Evolutionary conservation across 2,888 invertebrate species (phyloP).

Genomic region (Oeneis ivallda): DNA sequence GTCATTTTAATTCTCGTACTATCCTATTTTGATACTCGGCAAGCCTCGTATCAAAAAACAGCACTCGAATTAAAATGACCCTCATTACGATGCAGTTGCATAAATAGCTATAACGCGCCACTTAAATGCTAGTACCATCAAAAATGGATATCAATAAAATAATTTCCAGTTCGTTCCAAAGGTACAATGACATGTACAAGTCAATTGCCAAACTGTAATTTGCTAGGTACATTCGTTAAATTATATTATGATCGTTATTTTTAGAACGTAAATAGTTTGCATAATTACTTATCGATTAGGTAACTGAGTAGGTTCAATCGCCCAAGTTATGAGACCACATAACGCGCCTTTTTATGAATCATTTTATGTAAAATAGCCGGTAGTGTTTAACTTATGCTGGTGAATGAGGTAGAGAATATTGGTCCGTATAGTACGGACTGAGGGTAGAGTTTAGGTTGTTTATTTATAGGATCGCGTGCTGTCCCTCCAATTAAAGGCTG

Average conservation of each 20-base stretch:
- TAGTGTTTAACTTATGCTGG: constrained; percentile 57
- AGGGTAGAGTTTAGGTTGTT: constrained; percentile 64
- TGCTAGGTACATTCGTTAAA: not conserved
- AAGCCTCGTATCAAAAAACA: too few relatives aligned
- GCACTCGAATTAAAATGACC: too few relatives aligned
- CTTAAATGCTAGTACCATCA: too few relatives aligned
- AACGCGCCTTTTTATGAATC: constrained; percentile 64
- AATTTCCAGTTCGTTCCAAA: too few relatives aligned
- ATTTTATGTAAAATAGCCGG: constrained; percentile 64
- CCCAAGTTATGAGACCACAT: constrained; percentile 43
- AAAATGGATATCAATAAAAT: too few relatives aligned
- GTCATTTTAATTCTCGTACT: too few relatives aligned
- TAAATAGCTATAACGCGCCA: too few relatives aligned
- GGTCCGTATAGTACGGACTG: constrained; percentile 47
- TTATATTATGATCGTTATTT: not conserved
- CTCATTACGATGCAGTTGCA: too few relatives aligned
- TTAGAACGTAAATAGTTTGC: not conserved
- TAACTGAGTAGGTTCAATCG: constrained; percentile 17
- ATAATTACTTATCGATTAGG: constrained; percentile 12
- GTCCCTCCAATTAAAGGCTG: constrained; percentile 75
- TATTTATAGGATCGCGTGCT: constrained; percentile 62
- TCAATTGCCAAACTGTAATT: not conserved
- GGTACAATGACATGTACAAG: too few relatives aligned
- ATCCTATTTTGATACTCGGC: too few relatives aligned
- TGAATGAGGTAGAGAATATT: constrained; percentile 53